phyloP scores from a whole-genome alignment of 1,140 invertebrate species.

The Polypedilum vanderplanki region DNA sequence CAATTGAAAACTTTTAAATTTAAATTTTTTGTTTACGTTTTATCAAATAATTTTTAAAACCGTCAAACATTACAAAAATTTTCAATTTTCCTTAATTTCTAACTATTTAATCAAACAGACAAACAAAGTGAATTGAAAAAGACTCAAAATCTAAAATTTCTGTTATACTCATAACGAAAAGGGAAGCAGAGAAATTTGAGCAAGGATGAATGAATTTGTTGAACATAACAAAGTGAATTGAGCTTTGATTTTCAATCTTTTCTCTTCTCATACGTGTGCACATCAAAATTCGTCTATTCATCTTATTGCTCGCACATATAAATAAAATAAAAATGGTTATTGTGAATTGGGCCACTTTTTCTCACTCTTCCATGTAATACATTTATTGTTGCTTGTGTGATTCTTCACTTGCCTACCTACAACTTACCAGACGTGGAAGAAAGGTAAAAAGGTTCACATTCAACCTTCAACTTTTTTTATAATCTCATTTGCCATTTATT shows the following conservation, averaged over 20 bases:
- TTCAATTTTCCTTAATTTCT: too few relatives aligned
- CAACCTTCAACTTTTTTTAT: not conserved
- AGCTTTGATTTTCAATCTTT: not conserved
- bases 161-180: too few relatives aligned
- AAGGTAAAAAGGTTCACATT: not conserved
- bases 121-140: too few relatives aligned
- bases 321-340: not conserved
- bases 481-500: slow-evolving; percentile 14
- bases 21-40: too few relatives aligned
- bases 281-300: not conserved
- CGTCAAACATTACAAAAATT: too few relatives aligned
- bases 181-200: too few relatives aligned
- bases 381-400: not conserved
- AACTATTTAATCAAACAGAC: too few relatives aligned
- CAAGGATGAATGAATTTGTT: not conserved
- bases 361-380: not conserved
- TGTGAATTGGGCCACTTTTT: not conserved
- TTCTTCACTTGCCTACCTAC: not conserved
- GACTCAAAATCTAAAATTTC: too few relatives aligned
- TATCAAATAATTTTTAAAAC: too few relatives aligned
- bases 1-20: too few relatives aligned
- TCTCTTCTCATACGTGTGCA: not conserved
- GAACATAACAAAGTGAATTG: slow-evolving; percentile 12
- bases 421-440: not conserved
- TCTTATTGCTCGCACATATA: not conserved